These are phyloP conservation scores for Dryococelus australis DNA, from an alignment of 2,888 invertebrate species.

Conservation along the genomic window DNA sequence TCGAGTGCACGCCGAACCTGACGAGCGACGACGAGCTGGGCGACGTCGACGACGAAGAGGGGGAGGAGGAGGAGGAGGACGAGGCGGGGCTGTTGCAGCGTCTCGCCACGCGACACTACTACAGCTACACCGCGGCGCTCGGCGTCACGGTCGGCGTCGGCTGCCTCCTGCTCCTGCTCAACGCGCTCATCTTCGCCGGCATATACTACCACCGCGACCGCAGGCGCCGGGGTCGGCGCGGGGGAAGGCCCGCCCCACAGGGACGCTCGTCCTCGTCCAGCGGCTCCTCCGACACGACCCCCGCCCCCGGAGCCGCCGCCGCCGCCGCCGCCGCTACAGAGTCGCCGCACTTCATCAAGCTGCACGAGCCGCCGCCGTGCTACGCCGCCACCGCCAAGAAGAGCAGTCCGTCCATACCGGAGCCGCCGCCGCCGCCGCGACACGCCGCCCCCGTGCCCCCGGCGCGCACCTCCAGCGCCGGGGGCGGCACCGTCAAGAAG, in stretches of 20 bases:
- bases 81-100: slow-evolving; percentile 63
- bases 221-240: slow-evolving; percentile 54
- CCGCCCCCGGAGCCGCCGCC: slow-evolving; percentile 52
- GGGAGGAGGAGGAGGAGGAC: slow-evolving; percentile 58
- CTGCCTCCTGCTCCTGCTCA: slow-evolving; percentile 73
- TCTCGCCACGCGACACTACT: slow-evolving; percentile 64
- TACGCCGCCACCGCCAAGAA: slow-evolving; percentile 61
- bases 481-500: slow-evolving; percentile 66
- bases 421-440: slow-evolving; percentile 52
- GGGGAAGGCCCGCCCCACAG: slow-evolving; percentile 46
- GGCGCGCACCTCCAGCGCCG: slow-evolving; percentile 57
- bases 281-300: slow-evolving; percentile 47
- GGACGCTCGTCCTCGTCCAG: slow-evolving; percentile 51
- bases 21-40: slow-evolving; percentile 48
- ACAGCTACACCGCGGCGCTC: slow-evolving; percentile 73
- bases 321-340: slow-evolving; percentile 19
- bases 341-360: slow-evolving; percentile 35
- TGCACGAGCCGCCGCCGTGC: slow-evolving; percentile 62
- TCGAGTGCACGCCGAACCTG: slow-evolving; percentile 47
- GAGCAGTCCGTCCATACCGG: slow-evolving; percentile 50
- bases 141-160: slow-evolving; percentile 80
- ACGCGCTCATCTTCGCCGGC: slow-evolving; percentile 79
- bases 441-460: slow-evolving; percentile 56
- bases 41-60: slow-evolving; percentile 48
- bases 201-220: slow-evolving; percentile 76